Evolutionary conservation across 92 coral and sea anemone species (phyloP), one percentile per base, ranked within the genome.

Genomic region (Metridium senile): DNA sequence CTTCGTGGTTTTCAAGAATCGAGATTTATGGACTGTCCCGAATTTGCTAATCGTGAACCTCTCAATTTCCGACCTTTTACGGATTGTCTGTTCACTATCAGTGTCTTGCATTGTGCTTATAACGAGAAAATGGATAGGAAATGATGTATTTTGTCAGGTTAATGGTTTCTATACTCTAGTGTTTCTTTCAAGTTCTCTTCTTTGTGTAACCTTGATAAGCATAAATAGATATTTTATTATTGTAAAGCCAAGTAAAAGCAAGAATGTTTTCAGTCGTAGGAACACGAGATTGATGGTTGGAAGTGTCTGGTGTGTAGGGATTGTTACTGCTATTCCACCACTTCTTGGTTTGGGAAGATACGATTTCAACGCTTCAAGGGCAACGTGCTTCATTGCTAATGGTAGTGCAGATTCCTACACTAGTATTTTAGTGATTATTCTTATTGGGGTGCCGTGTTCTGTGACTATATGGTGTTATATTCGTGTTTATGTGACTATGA

Each of bases 381-480:
- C 96, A 43, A 90, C 96, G 0, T 90, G 96, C 47, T 90, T 90
- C 47, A 83, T 90, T 19, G 96, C 89, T 4, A 61, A 83, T 1
- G 96, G 92, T 0, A 90, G 96, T 73, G 72, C 89, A n/a, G 67
- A 84, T 32, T 86, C 91, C 0, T 90, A 84, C 68, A 90, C 96
- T 13, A 90, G 82, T 10, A 54, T 90, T 19, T 84, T 90, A 39
- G 89, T 90, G 64, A 58, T 90, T 3, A 83, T 84, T 9, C 85
- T 87, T 29, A 90, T 90, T 39, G 87, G 79, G n/a, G 66, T 65
- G 30, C 96, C 96, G 16, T 81, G 88, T 45, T 80, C 96, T 21
- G 78, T 84, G 9, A 74, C 88, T 57, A 84, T 90, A 28, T 90
- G 86, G 89, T 90, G 96, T 62, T 90, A 87, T 52, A 25, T 81